Evolutionary conservation across 2,797 vertebrate genomes (phyloP).

Genomic region (Poeciliopsis turneri): DNA sequence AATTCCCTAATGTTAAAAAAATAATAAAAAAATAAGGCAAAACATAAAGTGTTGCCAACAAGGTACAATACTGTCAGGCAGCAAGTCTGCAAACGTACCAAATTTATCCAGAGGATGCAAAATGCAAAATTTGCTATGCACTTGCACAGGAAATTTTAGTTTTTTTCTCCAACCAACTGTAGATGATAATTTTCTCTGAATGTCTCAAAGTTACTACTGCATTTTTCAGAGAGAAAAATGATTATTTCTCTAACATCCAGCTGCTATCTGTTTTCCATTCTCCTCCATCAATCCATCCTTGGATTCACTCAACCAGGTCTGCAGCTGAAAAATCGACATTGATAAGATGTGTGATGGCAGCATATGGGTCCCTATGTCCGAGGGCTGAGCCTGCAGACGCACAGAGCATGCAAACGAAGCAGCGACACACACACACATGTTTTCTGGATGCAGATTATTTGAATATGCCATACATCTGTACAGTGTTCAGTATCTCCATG

Average conservation of each 20-base stretch:
- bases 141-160: not conserved
- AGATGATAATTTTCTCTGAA: not conserved
- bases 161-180: not conserved
- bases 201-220: not conserved
- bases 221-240: not conserved
- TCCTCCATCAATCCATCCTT: slow-evolving; percentile 23
- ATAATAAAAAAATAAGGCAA: not conserved
- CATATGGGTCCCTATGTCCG: slow-evolving; percentile 38
- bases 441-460: slow-evolving; percentile 18
- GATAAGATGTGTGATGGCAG: slow-evolving; percentile 38
- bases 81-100: not conserved
- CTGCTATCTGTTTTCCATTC: slow-evolving; percentile 36
- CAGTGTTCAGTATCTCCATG: slow-evolving; percentile 44
- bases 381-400: slow-evolving; percentile 21
- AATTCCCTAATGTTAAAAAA: slow-evolving; percentile 1
- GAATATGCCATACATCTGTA: slow-evolving; percentile 16
- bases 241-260: slow-evolving; percentile 9
- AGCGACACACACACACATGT: slow-evolving; percentile 15
- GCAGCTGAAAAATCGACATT: slow-evolving; percentile 24
- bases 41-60: slow-evolving; percentile 14
- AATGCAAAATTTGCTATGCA: not conserved
- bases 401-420: slow-evolving; percentile 53
- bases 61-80: not conserved
- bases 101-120: not conserved
- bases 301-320: slow-evolving; percentile 8